Evolutionary conservation across 1,140 invertebrate genomes (phyloP).

Genomic region (Papilio helenus): DNA sequence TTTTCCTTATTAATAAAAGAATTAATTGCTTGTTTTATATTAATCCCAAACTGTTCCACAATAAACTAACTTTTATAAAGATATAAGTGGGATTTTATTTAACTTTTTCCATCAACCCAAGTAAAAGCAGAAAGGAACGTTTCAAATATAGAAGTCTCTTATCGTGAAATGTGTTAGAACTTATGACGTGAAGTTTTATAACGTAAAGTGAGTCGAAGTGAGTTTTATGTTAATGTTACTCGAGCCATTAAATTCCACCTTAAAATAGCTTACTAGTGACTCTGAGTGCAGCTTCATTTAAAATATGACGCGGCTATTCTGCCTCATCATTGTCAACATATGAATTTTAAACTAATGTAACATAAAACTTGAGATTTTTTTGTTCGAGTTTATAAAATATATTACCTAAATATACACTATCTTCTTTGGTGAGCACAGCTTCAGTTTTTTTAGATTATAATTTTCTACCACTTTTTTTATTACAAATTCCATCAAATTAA

Average conservation of each 20-base stretch:
- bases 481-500: too few relatives aligned
- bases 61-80: too few relatives aligned
- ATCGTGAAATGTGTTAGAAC: not conserved
- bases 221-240: slow-evolving; percentile 4
- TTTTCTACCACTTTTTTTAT: too few relatives aligned
- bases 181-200: slow-evolving; percentile 11
- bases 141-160: not conserved
- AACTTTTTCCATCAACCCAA: not conserved
- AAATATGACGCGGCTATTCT: not conserved
- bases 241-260: not conserved
- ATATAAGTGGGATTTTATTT: not conserved
- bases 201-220: not conserved
- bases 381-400: too few relatives aligned
- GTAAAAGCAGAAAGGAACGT: not conserved
- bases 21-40: too few relatives aligned
- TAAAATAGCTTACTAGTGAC: not conserved
- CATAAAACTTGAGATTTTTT: too few relatives aligned
- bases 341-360: not conserved
- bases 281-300: not conserved
- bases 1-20: too few relatives aligned
- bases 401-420: too few relatives aligned
- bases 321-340: not conserved
- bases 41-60: too few relatives aligned
- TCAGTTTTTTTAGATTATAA: too few relatives aligned
- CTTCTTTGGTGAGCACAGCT: too few relatives aligned